Conservation (phyloP, 2,797 vertebrate genomes). For the Coranthus polyacanthus region DNA sequence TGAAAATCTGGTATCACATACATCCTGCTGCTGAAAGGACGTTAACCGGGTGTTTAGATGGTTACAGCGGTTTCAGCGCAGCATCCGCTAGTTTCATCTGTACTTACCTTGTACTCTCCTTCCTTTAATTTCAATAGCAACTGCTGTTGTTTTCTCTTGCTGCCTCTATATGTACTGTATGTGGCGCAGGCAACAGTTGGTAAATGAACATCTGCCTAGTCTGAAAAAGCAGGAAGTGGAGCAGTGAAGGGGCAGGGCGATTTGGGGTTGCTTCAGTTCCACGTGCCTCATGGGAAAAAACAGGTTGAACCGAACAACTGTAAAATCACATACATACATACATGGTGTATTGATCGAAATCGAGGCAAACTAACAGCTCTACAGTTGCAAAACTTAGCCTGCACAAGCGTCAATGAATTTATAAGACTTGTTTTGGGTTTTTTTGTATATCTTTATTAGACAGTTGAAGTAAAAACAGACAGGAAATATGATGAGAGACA, state of each 20-base stretch:
- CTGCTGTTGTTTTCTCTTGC: not conserved
- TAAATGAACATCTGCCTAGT: not conserved
- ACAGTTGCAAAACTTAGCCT: too few relatives aligned
- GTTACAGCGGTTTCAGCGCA: not conserved
- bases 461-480: too few relatives aligned
- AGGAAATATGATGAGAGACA: too few relatives aligned
- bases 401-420: too few relatives aligned
- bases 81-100: not conserved
- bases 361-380: too few relatives aligned
- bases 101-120: conserved; percentile 22
- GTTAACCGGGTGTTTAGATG: not conserved
- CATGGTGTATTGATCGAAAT: too few relatives aligned
- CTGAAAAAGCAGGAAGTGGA: conserved; percentile 14
- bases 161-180: not conserved
- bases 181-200: not conserved
- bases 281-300: not conserved
- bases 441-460: too few relatives aligned
- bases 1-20: too few relatives aligned
- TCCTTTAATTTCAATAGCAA: not conserved
- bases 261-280: not conserved
- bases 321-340: too few relatives aligned
- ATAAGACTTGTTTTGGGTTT: too few relatives aligned
- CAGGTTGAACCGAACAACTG: not conserved
- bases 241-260: not conserved
- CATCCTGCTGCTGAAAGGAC: not conserved